Evolutionary conservation across 2,888 invertebrate species (phyloP).

Genomic region (Thalpophila matura): DNA sequence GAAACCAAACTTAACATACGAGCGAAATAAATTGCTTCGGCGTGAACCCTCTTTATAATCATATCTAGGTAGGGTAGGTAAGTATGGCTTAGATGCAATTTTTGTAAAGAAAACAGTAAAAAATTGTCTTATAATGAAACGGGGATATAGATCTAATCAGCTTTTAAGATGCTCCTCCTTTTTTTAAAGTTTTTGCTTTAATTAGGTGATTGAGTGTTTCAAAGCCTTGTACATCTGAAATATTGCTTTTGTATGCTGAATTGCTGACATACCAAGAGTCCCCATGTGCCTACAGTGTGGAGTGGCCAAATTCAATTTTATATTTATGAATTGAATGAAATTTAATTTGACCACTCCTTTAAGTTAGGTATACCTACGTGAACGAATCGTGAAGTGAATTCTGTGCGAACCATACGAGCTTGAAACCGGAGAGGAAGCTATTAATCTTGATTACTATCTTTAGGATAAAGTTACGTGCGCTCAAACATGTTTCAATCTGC

Average conservation of each 20-base stretch:
- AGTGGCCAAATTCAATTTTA: no score
- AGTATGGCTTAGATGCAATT: background rate
- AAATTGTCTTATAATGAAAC: no score
- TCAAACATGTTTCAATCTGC: conserved; percentile 65
- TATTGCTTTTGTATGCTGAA: no score
- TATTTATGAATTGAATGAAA: no score
- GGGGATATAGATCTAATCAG: no score
- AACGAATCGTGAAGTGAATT: conserved; percentile 17
- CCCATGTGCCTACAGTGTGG: no score
- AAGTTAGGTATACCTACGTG: background rate
- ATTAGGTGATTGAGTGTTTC: no score
- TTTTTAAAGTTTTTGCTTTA: no score
- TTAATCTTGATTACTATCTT: conserved; percentile 75
- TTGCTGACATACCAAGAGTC: no score
- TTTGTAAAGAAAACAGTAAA: background rate
- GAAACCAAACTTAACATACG: conserved; percentile 6
- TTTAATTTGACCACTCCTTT: background rate
- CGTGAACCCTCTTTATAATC: conserved; percentile 16
- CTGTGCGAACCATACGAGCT: conserved; percentile 19
- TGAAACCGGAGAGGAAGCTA: conserved; percentile 65
- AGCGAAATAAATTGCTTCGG: conserved; percentile 20
- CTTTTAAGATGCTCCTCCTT: no score
- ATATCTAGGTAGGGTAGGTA: no score
- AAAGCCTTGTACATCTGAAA: no score
- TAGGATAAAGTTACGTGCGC: conserved; percentile 64